Base-by-base conservation (phyloP, 2,888 invertebrate genomes). In the Hirtodrosophila confusa region DNA sequence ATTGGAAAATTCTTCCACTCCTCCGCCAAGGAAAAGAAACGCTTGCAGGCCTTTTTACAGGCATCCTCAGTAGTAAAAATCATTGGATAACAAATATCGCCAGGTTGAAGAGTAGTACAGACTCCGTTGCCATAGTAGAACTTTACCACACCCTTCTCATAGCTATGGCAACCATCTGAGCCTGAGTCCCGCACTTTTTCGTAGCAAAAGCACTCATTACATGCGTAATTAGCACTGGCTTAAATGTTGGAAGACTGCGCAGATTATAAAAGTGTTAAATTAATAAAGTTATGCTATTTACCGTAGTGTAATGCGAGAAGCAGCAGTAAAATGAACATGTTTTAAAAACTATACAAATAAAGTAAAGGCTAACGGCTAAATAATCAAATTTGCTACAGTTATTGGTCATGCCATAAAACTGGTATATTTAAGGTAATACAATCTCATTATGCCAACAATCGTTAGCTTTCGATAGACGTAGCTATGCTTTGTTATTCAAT, bases 121-220 rank as follows among this genome's bases (percentile, higher is more conserved):
- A 6, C 29, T 7, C n/a, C n/a, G 33, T 71, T 45, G 7, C 29
- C 44, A 35, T 54, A 60, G 35, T 17, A 56, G 9, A 45, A 67
- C 12, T 62, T 50, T 6, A 2, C 0, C 31, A 10, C n/a, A 6
- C 43, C 43, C n/a, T 11, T 12, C 24, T 65, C 53, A 50, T 49
- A 69, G 27, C 39, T 45, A 0, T 60, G 44, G 11, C 65, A 69
- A 4, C 37, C 33, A 3, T 0, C 9, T 1, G 4, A 4, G 7
- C 0, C 7, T 29, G 17, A 8, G 0, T 7, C 2, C 0, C 9
- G 2, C 3, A 23, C n/a, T 8, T 37, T 12, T 3, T 43, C 43
- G 24, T 33, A 50, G 49, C 68, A 68, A 31, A 68, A 68, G 29
- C 60, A 73, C 48, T 63, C 58, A 33, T 68, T 73, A 53, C 68